phyloP scores from a whole-genome alignment of 92 coral and sea anemone species.

The Umimayanthus chanpuru region DNA sequence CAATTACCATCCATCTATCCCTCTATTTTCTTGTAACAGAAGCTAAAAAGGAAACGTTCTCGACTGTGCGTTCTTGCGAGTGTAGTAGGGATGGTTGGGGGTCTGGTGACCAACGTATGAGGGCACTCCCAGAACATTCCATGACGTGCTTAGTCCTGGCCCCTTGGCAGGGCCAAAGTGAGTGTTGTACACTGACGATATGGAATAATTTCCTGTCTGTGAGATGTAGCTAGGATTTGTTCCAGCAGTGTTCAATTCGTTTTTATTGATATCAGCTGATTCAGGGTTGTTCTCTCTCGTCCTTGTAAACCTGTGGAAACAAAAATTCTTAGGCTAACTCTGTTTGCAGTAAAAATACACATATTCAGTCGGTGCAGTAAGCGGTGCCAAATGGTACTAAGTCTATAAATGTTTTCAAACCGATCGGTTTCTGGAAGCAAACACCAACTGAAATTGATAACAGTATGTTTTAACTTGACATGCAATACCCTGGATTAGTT shows the following conservation, averaged over 20 bases:
- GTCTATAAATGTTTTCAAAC: no score
- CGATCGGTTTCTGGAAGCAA: no score
- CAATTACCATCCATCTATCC: no score
- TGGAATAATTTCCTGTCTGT: constrained; percentile 76
- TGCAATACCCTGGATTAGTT: no score
- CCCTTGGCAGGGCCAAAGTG: constrained; percentile 53
- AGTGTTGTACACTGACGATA: constrained; percentile 64
- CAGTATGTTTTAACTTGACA: no score
- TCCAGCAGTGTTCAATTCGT: constrained; percentile 31
- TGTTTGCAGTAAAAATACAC: no score
- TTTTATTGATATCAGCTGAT: not conserved
- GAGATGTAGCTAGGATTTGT: constrained; percentile 53
- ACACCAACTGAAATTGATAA: no score
- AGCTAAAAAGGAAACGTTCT: constrained; percentile 54
- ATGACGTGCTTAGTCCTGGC: constrained; percentile 73
- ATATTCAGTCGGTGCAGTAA: no score
- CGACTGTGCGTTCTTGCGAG: constrained; percentile 11
- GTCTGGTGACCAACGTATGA: constrained; percentile 33
- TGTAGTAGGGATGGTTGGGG: constrained; percentile 25
- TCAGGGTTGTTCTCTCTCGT: not conserved
- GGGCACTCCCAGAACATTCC: constrained; percentile 96
- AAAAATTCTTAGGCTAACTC: not conserved
- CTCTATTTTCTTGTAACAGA: not conserved
- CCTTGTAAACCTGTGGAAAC: constrained; percentile 2
- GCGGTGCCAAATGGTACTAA: no score